These are phyloP conservation scores for Lysiphlebus fabarum DNA, from an alignment of 1,140 invertebrate species.

Conservation along the genomic window DNA sequence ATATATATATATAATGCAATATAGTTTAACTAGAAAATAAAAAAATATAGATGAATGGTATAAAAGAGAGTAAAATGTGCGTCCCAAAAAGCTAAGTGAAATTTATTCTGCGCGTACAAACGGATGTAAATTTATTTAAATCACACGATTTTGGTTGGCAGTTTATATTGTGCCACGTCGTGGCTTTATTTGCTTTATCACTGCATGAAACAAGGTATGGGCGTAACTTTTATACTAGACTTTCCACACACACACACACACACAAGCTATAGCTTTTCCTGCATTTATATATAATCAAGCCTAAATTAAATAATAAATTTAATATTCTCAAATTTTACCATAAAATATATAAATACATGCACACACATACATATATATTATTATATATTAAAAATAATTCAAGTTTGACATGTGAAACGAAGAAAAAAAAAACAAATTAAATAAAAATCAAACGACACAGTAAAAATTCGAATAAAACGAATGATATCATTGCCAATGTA, in stretches of 20 bases:
- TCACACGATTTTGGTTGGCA: conserved; percentile 52
- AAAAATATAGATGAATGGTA: conserved; percentile 2
- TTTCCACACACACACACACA: too few relatives aligned
- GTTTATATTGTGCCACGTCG: conserved; percentile 52
- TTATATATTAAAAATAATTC: not conserved
- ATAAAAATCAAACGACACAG: too few relatives aligned
- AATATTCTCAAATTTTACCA: conserved; percentile 2
- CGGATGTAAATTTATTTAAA: conserved; percentile 57
- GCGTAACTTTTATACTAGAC: conserved; percentile 32
- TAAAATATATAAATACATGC: not conserved
- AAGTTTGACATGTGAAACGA: not conserved
- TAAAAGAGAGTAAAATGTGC: conserved; percentile 20
- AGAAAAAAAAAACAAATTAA: not conserved
- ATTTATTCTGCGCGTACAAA: conserved; percentile 37
- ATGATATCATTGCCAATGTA: too few relatives aligned
- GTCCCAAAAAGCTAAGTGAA: conserved; percentile 26
- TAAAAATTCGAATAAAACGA: too few relatives aligned
- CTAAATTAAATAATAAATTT: conserved; percentile 15
- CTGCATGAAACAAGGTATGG: conserved; percentile 51
- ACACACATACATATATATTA: not conserved
- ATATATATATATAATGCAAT: too few relatives aligned
- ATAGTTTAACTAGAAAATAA: too few relatives aligned
- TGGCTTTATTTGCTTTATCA: conserved; percentile 55
- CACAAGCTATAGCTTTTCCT: not conserved
- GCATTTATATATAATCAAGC: conserved; percentile 8